Percentiles rank a stretch among this genome's conserved stretches.
These are phyloP conservation scores for Luperina nickerlii DNA, from an alignment of 2,888 invertebrate genomes.

Conservation along the genomic window DNA sequence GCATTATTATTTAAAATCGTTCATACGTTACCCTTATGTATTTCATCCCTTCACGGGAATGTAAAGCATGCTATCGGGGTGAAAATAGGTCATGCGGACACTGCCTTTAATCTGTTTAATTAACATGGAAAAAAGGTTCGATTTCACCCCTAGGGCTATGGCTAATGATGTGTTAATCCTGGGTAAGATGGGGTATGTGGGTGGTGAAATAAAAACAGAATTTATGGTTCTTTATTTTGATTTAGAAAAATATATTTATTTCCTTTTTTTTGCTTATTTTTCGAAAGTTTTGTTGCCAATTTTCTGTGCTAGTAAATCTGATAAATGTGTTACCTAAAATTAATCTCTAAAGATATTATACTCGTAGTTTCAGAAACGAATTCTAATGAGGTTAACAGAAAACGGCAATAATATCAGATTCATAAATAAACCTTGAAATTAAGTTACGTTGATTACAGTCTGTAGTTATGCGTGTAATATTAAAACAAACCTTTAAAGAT, in stretches of 20 bases:
- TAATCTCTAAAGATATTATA: background rate
- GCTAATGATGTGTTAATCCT: slow-evolving; percentile 87
- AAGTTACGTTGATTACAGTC: background rate
- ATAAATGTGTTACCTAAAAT: background rate
- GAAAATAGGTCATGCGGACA: slow-evolving; percentile 87
- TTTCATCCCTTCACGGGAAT: slow-evolving; percentile 67
- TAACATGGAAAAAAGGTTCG: slow-evolving; percentile 87
- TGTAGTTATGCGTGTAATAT: background rate
- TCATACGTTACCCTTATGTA: slow-evolving; percentile 72
- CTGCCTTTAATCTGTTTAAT: slow-evolving; percentile 87
- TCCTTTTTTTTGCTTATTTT: background rate
- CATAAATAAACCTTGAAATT: background rate
- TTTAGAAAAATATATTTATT: background rate
- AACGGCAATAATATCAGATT: background rate
- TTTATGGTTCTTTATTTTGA: slow-evolving; percentile 14
- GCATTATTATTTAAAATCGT: slow-evolving; percentile 86
- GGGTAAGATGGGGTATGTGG: slow-evolving; percentile 54
- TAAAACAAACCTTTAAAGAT: background rate
- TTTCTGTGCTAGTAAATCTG: background rate
- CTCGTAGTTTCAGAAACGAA: background rate
- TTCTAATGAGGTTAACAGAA: background rate
- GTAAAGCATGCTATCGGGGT: slow-evolving; percentile 79
- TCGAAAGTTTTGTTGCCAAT: background rate
- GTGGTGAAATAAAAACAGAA: slow-evolving; percentile 38
- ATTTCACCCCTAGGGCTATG: slow-evolving; percentile 78